Conservation (phyloP, 2,113 vertebrate genomes). For the Dicentrarchus labrax region DNA sequence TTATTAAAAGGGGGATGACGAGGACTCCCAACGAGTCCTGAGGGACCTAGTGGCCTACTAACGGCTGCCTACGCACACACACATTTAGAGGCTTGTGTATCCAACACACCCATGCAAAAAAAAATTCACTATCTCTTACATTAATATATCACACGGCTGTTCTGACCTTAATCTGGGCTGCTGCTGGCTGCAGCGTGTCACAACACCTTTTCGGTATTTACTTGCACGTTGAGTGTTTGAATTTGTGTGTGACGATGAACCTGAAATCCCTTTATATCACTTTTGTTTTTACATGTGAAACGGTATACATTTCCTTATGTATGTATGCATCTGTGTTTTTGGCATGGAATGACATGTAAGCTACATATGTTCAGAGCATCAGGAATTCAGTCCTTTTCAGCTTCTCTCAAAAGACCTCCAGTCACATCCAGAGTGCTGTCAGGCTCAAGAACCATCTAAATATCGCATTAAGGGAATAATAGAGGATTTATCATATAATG, state of each 20-base stretch:
- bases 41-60: conserved; percentile 69
- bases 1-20: conserved; percentile 47
- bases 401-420: neutral
- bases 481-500: conserved; percentile 53
- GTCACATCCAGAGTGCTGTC: neutral
- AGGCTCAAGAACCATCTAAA: conserved; percentile 37
- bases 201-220: conserved; percentile 16
- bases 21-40: conserved; percentile 47
- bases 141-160: conserved; percentile 25
- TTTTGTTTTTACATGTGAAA: neutral
- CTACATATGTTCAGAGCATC: neutral
- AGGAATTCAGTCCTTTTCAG: conserved; percentile 1
- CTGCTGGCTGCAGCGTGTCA: conserved; percentile 20
- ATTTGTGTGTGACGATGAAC: neutral
- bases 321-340: neutral
- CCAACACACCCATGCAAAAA: conserved; percentile 9
- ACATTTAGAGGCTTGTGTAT: conserved; percentile 20
- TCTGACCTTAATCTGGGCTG: conserved; percentile 62
- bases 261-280: neutral
- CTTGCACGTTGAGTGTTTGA: neutral
- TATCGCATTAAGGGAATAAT: conserved; percentile 42
- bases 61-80: conserved; percentile 46
- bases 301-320: neutral
- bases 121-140: conserved; percentile 1
- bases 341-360: neutral